Conservation (phyloP, 2,113 vertebrate genomes). For the Fregata magnificens region DNA sequence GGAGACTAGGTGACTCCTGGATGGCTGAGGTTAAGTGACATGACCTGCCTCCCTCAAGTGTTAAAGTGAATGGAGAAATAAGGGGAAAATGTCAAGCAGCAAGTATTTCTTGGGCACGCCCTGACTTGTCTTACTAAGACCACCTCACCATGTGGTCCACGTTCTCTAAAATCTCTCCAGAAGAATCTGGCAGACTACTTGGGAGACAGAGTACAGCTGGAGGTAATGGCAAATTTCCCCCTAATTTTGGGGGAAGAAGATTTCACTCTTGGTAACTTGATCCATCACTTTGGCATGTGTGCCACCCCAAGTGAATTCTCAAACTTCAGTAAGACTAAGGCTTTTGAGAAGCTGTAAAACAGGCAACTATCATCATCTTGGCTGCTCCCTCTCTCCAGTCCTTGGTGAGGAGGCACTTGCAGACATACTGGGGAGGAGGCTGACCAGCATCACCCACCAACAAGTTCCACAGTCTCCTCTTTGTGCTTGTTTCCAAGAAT, state of each 20-base stretch:
- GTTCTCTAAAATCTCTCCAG: background rate
- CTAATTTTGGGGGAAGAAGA: background rate
- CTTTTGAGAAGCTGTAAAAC: background rate
- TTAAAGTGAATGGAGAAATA: background rate
- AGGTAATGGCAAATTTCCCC: background rate
- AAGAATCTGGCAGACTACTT: background rate
- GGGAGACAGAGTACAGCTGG: background rate
- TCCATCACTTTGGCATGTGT: background rate
- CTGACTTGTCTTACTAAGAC: background rate
- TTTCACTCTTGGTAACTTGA: background rate
- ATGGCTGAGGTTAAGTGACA: background rate
- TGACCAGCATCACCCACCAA: background rate
- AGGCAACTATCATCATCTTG: background rate
- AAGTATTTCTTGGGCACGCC: background rate
- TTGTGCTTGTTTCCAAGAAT: background rate
- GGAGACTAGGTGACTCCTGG: background rate
- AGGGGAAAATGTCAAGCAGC: background rate
- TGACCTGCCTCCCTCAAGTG: background rate
- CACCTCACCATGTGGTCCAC: background rate
- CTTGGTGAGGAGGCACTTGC: background rate
- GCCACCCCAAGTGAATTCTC: background rate
- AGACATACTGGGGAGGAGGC: background rate
- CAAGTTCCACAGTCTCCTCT: background rate
- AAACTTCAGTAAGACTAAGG: background rate
- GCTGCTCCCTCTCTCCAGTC: background rate